phyloP scores from a whole-genome alignment of 2,888 invertebrate species.

The Meiosimyza decipiens region DNA sequence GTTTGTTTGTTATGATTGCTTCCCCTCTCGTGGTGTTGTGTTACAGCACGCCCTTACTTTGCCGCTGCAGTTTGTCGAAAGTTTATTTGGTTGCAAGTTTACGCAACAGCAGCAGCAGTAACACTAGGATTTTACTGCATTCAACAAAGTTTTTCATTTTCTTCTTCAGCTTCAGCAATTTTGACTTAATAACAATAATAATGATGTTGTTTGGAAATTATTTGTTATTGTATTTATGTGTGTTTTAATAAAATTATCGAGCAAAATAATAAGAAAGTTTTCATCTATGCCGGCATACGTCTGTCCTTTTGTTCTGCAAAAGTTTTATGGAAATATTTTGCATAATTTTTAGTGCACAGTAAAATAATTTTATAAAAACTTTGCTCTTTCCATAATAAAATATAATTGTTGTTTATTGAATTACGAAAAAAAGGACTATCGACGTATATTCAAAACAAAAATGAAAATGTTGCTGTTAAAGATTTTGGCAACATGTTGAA shows the following conservation, averaged over 20 bases:
- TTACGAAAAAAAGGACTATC: too few species aligned
- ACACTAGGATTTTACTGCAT: background rate
- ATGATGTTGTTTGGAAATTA: conserved; percentile 6
- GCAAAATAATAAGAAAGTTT: conserved; percentile 16
- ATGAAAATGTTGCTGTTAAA: too few species aligned
- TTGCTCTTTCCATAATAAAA: too few species aligned
- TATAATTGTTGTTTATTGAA: background rate
- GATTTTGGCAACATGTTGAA: too few species aligned
- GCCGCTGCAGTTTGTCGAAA: background rate
- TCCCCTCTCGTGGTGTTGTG: too few species aligned
- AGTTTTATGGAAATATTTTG: too few species aligned
- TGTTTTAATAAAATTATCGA: conserved; percentile 24
- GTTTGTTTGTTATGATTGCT: too few species aligned
- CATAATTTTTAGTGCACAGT: too few species aligned
- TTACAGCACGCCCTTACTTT: background rate
- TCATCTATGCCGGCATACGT: background rate
- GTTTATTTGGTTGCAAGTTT: background rate
- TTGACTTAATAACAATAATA: background rate
- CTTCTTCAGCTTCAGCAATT: background rate
- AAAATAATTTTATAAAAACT: too few species aligned
- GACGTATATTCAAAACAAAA: too few species aligned
- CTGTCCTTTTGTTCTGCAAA: background rate
- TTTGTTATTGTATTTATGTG: conserved; percentile 1
- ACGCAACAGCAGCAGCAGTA: background rate
- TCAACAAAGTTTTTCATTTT: too few species aligned